Base-by-base conservation (phyloP, 2,888 invertebrate species). In the Cephus pulcher region DNA sequence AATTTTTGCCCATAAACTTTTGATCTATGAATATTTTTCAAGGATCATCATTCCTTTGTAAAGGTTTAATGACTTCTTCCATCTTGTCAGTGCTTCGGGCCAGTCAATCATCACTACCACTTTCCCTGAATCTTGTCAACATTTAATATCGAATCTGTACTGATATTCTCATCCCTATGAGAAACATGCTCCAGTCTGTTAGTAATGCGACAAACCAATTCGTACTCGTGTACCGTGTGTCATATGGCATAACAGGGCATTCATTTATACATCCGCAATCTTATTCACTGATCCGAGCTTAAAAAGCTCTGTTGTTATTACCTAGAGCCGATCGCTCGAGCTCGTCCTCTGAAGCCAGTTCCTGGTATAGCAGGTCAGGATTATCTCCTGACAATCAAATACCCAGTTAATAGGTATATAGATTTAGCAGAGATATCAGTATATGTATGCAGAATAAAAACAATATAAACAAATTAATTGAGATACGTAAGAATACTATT, bases 301-400 rank as follows among this genome's bases (percentile, higher is more conserved):
- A 23, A 23, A 56, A 56, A 56, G 23, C 56, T 56, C 56, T 56
- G 56, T 23, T 56, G 2, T 56, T 56, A 56, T 56, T 56, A 56
- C 56, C 56, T 81, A 81, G 85, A 85, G 86, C 82, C 80, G 87
- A 85, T 83, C 86, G 89, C 82, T 90, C 87, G 86, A 89, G 85
- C 79, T 91, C 90, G 83, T 89, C 88, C 81, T 90, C 87, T 87
- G 92, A 91, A 82, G 93, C 92, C 87, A 93, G 91, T 91, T 93
- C 93, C 91, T 93, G 93, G 90, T 92, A 93, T 79, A 93, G 92
- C 84, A 93, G 92, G 89, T 94, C 93, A 85, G 93, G 92, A 90
- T 93, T 93, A 88, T 93, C 93, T 89, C 93, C 94, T 94, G 91
- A 89, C 83, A 84, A 88, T 84, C 84, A 88, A 84, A 82, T 80